These are phyloP conservation scores for Metopolophium dirhodum DNA, from an alignment of 1,140 invertebrate species.

Conservation along the genomic window DNA sequence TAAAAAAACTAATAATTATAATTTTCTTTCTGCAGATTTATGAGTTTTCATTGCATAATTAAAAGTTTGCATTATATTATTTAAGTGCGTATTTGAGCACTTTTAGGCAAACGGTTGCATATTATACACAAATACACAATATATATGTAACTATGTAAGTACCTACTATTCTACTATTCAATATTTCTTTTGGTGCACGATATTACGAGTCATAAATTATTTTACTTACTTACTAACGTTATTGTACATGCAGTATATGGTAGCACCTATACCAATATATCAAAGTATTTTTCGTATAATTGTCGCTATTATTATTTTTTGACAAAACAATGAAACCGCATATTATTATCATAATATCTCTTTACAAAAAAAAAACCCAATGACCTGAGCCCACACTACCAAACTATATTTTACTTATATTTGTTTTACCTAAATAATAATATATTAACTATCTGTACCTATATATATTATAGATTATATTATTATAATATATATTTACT, in stretches of 20 bases:
- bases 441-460: not conserved
- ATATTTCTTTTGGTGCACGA: not conserved
- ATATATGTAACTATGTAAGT: too few relatives aligned
- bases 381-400: not conserved
- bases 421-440: not conserved
- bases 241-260: not conserved
- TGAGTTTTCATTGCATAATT: too few relatives aligned
- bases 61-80: not conserved
- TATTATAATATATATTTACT: too few relatives aligned
- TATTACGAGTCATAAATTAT: not conserved
- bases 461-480: not conserved
- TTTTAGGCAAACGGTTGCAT: not conserved
- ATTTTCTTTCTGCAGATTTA: too few relatives aligned
- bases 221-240: not conserved
- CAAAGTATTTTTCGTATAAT: not conserved
- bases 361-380: not conserved
- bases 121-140: too few relatives aligned
- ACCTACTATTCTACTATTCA: too few relatives aligned
- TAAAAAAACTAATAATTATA: too few relatives aligned
- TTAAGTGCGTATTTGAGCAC: not conserved
- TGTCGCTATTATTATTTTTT: too few relatives aligned
- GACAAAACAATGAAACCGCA: too few relatives aligned
- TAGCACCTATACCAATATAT: not conserved
- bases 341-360: too few relatives aligned
- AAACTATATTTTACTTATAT: not conserved